Conservation (phyloP, 1,140 invertebrate species). For the Neodiprion fabricii region DNA sequence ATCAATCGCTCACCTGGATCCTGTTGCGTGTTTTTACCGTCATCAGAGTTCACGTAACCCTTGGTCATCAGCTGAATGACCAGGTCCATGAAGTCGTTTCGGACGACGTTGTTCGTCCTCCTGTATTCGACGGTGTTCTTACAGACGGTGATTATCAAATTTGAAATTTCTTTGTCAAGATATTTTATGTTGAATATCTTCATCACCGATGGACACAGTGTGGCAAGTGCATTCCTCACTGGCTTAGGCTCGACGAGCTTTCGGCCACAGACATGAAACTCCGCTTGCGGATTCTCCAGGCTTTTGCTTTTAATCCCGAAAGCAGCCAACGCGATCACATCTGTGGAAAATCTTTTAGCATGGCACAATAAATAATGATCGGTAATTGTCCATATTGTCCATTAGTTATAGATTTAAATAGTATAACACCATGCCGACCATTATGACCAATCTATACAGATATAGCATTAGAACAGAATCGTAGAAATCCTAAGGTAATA, state of each 20-base stretch:
- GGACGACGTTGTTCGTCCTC: conserved; percentile 51
- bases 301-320: conserved; percentile 67
- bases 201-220: conserved; percentile 21
- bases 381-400: no score
- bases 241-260: conserved; percentile 44
- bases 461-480: no score
- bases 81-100: conserved; percentile 57
- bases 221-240: conserved; percentile 28
- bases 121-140: conserved; percentile 59
- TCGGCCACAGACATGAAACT: conserved; percentile 36
- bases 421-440: no score
- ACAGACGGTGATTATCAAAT: conserved; percentile 61
- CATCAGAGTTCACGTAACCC: conserved; percentile 28
- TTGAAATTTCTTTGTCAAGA: conserved; percentile 33
- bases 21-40: neutral
- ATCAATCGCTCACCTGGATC: conserved; percentile 31
- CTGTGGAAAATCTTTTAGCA: conserved; percentile 60
- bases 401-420: no score
- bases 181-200: conserved; percentile 22
- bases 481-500: no score
- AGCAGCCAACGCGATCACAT: conserved; percentile 65
- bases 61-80: conserved; percentile 43
- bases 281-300: conserved; percentile 53
- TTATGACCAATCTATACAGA: no score
- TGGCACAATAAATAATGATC: no score